phyloP scores from a whole-genome alignment of 2,888 invertebrate species.

The Pinctada fucata region DNA sequence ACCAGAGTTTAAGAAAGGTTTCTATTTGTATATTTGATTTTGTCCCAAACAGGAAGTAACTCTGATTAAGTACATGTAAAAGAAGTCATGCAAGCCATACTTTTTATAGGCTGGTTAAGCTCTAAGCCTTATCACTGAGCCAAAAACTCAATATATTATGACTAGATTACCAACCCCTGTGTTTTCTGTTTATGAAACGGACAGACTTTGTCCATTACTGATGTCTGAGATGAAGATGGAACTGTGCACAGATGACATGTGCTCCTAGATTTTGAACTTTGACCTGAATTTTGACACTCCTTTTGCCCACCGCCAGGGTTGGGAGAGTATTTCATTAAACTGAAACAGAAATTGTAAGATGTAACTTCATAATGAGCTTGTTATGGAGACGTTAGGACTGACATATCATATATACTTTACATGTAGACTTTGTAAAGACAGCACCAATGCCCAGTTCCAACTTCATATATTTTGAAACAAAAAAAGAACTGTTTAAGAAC shows the following conservation, averaged over 20 bases:
- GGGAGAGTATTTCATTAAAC: slow-evolving; percentile 66
- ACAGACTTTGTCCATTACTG: slow-evolving; percentile 73
- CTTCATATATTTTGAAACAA: too few relatives aligned
- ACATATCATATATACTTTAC: not conserved
- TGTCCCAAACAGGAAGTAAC: too few relatives aligned
- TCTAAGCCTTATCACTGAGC: too few relatives aligned
- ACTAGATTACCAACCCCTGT: slow-evolving; percentile 74
- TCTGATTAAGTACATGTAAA: too few relatives aligned
- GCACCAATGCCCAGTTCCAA: not conserved
- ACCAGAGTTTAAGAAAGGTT: too few relatives aligned
- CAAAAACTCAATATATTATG: not conserved
- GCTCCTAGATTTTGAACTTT: slow-evolving; percentile 42
- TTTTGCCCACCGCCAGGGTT: slow-evolving; percentile 74
- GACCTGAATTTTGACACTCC: slow-evolving; percentile 54
- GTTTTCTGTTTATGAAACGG: slow-evolving; percentile 77
- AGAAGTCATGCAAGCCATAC: too few relatives aligned
- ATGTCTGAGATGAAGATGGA: slow-evolving; percentile 40
- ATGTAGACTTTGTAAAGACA: not conserved
- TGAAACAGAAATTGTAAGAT: slow-evolving; percentile 33
- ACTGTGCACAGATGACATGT: slow-evolving; percentile 36
- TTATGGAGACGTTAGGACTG: too few relatives aligned
- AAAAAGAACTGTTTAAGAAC: too few relatives aligned
- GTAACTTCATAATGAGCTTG: too few relatives aligned
- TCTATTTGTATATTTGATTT: too few relatives aligned
- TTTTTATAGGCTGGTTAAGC: too few relatives aligned